Evolutionary conservation across 2,113 vertebrate genomes (phyloP).

Genomic region (Gnathonemus longibarbis): DNA sequence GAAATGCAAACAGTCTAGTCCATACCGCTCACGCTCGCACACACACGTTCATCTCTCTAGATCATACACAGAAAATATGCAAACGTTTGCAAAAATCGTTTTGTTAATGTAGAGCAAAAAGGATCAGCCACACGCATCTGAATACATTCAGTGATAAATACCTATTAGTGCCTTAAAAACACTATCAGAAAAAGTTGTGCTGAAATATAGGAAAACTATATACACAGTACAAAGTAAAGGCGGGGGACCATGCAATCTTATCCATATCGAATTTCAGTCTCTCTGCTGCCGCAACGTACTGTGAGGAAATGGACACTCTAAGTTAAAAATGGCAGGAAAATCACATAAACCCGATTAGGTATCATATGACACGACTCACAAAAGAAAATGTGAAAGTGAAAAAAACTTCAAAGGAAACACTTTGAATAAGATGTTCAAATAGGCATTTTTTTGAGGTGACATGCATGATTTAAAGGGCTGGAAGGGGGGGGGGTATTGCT

Average conservation of each 20-base stretch:
- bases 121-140: constrained; percentile 28
- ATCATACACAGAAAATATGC: constrained; percentile 1
- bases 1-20: constrained; percentile 46
- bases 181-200: constrained; percentile 11
- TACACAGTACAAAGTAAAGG: constrained; percentile 55
- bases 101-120: constrained; percentile 14
- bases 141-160: constrained; percentile 69
- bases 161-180: constrained; percentile 15
- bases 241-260: constrained; percentile 59
- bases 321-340: constrained; percentile 60
- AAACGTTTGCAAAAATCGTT: constrained; percentile 6
- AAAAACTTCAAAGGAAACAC: constrained; percentile 57
- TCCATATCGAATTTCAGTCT: constrained; percentile 63
- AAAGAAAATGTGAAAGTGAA: constrained; percentile 15
- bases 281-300: constrained; percentile 63
- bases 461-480: constrained; percentile 72
- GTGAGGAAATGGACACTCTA: constrained; percentile 64
- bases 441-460: constrained; percentile 63
- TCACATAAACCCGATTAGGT: constrained; percentile 61
- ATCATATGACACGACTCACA: constrained; percentile 57
- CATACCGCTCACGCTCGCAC: constrained; percentile 21
- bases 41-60: background rate
- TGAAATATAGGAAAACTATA: constrained; percentile 49
- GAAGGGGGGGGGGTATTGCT: constrained; percentile 53
- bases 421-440: constrained; percentile 56